phyloP scores from a whole-genome alignment of 2,113 vertebrate genomes.

The Zapornia atra region DNA sequence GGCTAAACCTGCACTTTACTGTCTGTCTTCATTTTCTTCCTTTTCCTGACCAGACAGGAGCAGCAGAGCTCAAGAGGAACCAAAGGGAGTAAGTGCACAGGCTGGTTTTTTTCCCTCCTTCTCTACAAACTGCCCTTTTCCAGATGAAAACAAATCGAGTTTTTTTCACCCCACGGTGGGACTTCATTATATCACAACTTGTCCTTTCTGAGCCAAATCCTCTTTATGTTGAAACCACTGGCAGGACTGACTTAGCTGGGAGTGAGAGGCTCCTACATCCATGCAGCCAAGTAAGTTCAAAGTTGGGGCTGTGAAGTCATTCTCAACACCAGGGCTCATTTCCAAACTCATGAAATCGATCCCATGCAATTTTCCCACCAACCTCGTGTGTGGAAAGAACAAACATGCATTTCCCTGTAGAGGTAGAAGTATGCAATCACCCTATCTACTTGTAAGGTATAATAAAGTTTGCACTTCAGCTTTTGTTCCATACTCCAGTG shows the following conservation, averaged over 20 bases:
- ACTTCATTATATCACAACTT: not conserved
- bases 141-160: not conserved
- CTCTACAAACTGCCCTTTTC: not conserved
- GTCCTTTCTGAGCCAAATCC: not conserved
- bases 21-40: not conserved
- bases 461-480: not conserved
- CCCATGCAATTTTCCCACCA: slow-evolving; percentile 29
- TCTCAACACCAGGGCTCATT: slow-evolving; percentile 26
- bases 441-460: not conserved
- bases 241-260: not conserved
- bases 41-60: not conserved
- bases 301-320: slow-evolving; percentile 17
- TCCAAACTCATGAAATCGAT: slow-evolving; percentile 51
- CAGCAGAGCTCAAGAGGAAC: not conserved
- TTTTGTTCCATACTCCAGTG: not conserved
- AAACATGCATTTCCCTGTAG: slow-evolving; percentile 16
- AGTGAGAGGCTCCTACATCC: not conserved
- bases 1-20: not conserved
- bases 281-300: not conserved
- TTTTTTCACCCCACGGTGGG: not conserved
- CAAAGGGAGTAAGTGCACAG: not conserved
- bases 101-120: not conserved
- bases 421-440: slow-evolving; percentile 6
- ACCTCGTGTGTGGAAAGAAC: not conserved
- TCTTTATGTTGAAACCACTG: slow-evolving; percentile 26